phyloP scores from a whole-genome alignment of 2,797 vertebrate genomes.

The Muscicapa striata region DNA sequence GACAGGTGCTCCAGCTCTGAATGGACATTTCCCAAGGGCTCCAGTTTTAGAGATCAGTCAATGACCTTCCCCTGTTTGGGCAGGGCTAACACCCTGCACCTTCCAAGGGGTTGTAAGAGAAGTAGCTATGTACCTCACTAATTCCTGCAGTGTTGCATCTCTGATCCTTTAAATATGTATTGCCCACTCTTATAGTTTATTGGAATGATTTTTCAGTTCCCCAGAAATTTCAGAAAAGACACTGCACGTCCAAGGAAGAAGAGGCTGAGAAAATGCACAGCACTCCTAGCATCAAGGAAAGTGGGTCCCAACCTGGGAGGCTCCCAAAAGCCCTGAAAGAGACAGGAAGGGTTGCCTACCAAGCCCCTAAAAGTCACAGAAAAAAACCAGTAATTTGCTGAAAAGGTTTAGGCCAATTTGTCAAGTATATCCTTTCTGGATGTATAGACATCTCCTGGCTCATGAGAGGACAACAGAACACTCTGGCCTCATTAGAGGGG shows the following conservation, averaged over 20 bases:
- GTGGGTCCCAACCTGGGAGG: background rate
- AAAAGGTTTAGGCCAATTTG: background rate
- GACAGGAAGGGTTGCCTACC: background rate
- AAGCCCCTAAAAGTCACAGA: background rate
- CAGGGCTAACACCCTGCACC: background rate
- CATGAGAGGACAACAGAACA: background rate
- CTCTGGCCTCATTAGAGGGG: background rate
- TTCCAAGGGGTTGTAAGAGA: background rate
- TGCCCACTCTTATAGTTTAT: background rate
- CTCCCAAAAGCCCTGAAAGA: background rate
- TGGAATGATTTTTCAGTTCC: background rate
- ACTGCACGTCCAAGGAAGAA: background rate
- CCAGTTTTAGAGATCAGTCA: background rate
- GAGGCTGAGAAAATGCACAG: background rate
- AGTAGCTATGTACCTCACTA: background rate
- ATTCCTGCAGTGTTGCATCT: background rate
- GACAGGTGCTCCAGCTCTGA: background rate
- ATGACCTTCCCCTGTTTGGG: background rate
- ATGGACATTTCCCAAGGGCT: background rate
- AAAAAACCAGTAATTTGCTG: background rate
- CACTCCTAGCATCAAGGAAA: background rate
- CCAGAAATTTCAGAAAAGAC: background rate
- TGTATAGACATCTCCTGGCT: background rate
- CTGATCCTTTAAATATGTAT: background rate
- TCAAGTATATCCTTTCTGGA: background rate